Evolutionary conservation across 2,113 vertebrate species (phyloP), one percentile per base, ranked within the genome.

Genomic region (Felis catus): DNA sequence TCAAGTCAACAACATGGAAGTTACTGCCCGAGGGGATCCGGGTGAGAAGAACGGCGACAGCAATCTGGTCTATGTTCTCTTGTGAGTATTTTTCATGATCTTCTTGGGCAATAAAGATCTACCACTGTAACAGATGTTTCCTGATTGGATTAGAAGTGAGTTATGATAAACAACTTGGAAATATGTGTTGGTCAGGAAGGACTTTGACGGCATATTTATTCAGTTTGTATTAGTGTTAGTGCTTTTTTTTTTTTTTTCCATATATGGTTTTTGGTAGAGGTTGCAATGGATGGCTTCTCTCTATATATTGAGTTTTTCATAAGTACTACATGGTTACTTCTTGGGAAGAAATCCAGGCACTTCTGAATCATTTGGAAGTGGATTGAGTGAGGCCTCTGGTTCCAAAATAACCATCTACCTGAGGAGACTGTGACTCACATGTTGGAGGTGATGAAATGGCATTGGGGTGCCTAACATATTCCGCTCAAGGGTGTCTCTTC

Each of bases 351-450:
- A 93, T 93, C 84, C 63, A 94, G 95, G 91, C 65, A 71, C 91
- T 95, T 98, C 95, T 97, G 96, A 98, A 94, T 97, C 96, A 97
- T 95, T 89, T 55, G 68, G 93, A 94, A 96, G 88, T 95, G 73
- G 93, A 97, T 41, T 94, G 92, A 97, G 18, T 93, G 92, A 97
- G 21, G 85, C 58, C 85, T 95, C 83, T 88, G 53, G 58, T 96
- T 94, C 92, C 41, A 93, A 97, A 92, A 95, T 93, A 95, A 94
- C 63, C 82, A 58, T 95, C 94, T 97, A 98, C 95, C 96, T 97
- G 96, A 91, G 93, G 91, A 93, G 41, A 74, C 76, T 25, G 88
- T 98, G 98, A 98, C 95, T 99, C 98, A 98, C 82, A 96, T 94
- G 10, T 0, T 29, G 94, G 97, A 89, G 15, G 88, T 95, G 94